A percentile compares a stretch with the other conserved stretches of the same genome.
Evolutionary conservation across 2,888 invertebrate species (phyloP).

Genomic region (Drosophila hamatofila): DNA sequence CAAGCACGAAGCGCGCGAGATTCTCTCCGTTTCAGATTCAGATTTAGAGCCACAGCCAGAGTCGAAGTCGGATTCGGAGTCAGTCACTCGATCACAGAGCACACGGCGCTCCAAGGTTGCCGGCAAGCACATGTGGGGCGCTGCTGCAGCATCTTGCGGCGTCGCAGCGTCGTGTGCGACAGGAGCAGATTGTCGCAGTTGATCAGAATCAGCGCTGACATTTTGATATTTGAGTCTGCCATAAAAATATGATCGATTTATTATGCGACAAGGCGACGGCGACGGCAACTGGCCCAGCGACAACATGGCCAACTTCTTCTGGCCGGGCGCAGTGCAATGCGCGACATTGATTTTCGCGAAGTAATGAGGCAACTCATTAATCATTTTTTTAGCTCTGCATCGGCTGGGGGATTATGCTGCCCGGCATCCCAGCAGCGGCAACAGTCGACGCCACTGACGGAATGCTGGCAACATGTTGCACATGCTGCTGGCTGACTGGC

Average conservation of each 20-base stretch:
- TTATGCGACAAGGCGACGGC: conserved; percentile 64
- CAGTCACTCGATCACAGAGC: conserved; percentile 34
- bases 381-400: conserved; percentile 77
- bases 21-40: conserved; percentile 37
- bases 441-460: conserved; percentile 56
- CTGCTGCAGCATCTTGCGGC: conserved; percentile 21
- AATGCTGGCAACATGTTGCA: conserved; percentile 77
- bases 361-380: conserved; percentile 85
- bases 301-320: conserved; percentile 49
- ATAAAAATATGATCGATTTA: conserved; percentile 82
- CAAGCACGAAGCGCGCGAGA: conserved; percentile 40
- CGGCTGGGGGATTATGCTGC: conserved; percentile 76
- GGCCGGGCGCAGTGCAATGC: conserved; percentile 57
- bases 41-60: conserved; percentile 11
- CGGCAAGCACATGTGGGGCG: conserved; percentile 33
- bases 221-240: conserved; percentile 65
- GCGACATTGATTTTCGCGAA: conserved; percentile 82
- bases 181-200: conserved; percentile 60
- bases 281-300: conserved; percentile 24
- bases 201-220: conserved; percentile 63
- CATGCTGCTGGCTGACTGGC: conserved; percentile 57
- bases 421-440: conserved; percentile 35
- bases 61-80: conserved; percentile 9
- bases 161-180: conserved; percentile 57
- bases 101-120: conserved; percentile 45